A percentile compares a stretch with the other conserved stretches of the same genome.
Evolutionary conservation across 2,888 invertebrate genomes (phyloP).

Genomic region (Dermolepida albohirtum): DNA sequence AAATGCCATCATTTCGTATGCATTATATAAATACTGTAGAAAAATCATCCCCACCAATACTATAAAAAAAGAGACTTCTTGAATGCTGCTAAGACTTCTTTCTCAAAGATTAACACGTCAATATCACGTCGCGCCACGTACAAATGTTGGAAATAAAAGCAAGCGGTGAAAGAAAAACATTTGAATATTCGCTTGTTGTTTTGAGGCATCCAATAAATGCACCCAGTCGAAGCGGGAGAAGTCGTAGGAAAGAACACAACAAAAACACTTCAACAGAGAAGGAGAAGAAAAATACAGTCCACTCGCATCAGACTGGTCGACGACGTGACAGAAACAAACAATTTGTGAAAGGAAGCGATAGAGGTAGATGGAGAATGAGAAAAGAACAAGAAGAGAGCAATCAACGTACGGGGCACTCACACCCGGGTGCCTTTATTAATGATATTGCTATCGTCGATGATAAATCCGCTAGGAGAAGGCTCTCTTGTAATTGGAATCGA

Average conservation of each 20-base stretch:
- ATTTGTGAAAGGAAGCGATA: neutral
- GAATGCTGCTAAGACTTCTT: slow-evolving; percentile 38
- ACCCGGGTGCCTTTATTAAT: slow-evolving; percentile 48
- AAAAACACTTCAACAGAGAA: slow-evolving; percentile 1
- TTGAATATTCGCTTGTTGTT: slow-evolving; percentile 49
- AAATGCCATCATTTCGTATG: neutral
- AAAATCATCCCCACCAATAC: too few relatives aligned
- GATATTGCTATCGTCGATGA: slow-evolving; percentile 49
- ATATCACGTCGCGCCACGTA: slow-evolving; percentile 50
- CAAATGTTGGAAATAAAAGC: slow-evolving; percentile 51
- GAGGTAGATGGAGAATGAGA: neutral
- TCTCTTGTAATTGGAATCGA: slow-evolving; percentile 51
- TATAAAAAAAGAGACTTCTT: slow-evolving; percentile 3
- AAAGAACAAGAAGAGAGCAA: slow-evolving; percentile 6
- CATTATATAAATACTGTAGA: neutral
- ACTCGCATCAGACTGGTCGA: slow-evolving; percentile 6
- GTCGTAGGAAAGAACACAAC: neutral
- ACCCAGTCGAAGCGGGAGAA: slow-evolving; percentile 24
- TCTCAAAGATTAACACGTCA: slow-evolving; percentile 52
- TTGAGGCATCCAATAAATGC: slow-evolving; percentile 40
- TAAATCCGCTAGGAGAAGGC: slow-evolving; percentile 48
- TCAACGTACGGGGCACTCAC: slow-evolving; percentile 32
- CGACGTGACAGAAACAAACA: neutral
- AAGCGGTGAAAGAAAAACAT: slow-evolving; percentile 45
- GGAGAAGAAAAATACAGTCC: slow-evolving; percentile 3